A percentile compares a stretch with the other conserved stretches of the same genome.
Conservation (phyloP, 2,797 vertebrate genomes). For the Enteromius paludinosus region DNA sequence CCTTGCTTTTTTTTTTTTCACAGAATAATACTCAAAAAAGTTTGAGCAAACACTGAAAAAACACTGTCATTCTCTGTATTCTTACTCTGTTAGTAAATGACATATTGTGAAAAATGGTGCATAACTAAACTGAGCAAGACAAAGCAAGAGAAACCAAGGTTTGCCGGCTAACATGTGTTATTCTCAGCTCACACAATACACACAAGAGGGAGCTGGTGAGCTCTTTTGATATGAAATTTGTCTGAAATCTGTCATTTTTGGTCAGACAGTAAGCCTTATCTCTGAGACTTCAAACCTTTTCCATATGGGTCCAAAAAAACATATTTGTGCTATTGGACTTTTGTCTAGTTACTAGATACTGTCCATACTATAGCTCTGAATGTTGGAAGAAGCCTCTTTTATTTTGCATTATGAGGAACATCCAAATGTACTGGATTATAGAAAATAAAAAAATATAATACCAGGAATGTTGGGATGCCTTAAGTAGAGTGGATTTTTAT, state of each 20-base stretch:
- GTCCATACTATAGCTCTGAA: background rate
- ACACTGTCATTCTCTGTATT: background rate
- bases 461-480: no score
- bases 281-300: background rate
- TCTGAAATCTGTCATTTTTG: background rate
- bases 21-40: background rate
- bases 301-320: background rate
- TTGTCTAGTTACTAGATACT: background rate
- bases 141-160: background rate
- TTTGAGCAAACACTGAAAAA: no score
- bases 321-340: background rate
- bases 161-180: background rate
- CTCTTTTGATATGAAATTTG: background rate
- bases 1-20: background rate
- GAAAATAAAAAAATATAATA: background rate
- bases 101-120: background rate
- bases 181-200: background rate
- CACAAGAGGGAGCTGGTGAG: constrained; percentile 58
- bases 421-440: background rate
- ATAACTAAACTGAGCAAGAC: background rate
- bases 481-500: background rate
- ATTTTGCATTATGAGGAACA: background rate
- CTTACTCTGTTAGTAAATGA: background rate
- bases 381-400: background rate
- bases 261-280: background rate